Evolutionary conservation across 2,113 vertebrate species (phyloP), one percentile per base, ranked within the genome.

Genomic region (Lichenostomus cassidix): DNA sequence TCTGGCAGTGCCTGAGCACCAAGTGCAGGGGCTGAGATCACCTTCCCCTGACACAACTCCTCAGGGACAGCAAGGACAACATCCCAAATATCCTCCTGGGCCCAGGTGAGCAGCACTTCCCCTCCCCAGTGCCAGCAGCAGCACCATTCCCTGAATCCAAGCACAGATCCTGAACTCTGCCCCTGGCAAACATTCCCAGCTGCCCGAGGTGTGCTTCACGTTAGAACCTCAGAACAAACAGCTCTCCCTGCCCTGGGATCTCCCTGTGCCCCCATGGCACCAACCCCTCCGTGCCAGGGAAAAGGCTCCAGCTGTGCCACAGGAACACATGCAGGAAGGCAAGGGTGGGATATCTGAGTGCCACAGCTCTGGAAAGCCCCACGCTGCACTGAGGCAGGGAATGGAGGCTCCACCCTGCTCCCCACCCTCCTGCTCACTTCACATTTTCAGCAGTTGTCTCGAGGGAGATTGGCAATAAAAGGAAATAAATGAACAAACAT

Each of bases 141-240:
- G 39, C 13, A 56, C 18, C 4, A 3, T 35, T 75, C 69, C 24
- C 77, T 71, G 63, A 75, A 25, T 33, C 59, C 49, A 65, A 82
- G 44, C 7, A 49, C 39, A 55, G 18, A n/a, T 5, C 1, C 52
- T 91, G 84, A 92, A 76, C 93, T 89, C 67, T 84, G 91, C 80
- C 77, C 56, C 35, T 1, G 53, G 53, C 63, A 75, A 63, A 50
- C 27, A 76, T 9, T 86, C 63, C 39, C 15, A 0, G 35, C 70
- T 23, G 58, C 74, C 15, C 0, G 11, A n/a, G 60, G 42, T 1
- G 0, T 24, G 37, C 2, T 39, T 58, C 77, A 68, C 0, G 1
- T 18, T 17, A 9, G 58, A 55, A 77, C 37, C 33, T 21, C 50
- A 39, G 67, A 92, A 87, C 77, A 81, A 87, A 58, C 25, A 81